Conservation (phyloP, 2,113 vertebrate species). For the Promerops cafer region DNA sequence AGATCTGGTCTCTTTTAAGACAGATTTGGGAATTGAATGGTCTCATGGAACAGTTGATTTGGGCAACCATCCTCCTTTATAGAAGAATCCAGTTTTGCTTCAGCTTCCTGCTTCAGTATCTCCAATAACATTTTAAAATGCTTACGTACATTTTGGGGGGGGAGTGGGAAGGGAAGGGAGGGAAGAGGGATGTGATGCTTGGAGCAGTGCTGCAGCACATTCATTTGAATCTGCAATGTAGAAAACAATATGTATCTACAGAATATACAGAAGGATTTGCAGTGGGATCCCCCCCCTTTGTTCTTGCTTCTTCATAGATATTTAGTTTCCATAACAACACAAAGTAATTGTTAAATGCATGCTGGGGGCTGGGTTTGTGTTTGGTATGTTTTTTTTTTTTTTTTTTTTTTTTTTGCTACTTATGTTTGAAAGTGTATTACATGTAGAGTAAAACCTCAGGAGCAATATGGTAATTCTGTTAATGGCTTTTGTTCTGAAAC, state of each 20-base stretch:
- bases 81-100: not conserved
- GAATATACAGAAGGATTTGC: not conserved
- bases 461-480: not conserved
- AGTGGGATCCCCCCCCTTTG: not conserved
- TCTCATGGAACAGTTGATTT: not conserved
- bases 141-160: not conserved
- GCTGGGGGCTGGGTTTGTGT: not conserved
- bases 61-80: not conserved
- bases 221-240: not conserved
- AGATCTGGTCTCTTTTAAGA: not conserved
- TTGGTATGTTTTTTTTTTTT: not conserved
- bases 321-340: constrained; percentile 54
- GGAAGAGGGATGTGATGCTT: not conserved
- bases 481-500: not conserved
- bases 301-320: not conserved
- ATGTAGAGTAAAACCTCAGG: not conserved
- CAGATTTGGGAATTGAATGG: not conserved
- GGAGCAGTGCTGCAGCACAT: not conserved
- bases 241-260: not conserved
- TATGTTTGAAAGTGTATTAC: not conserved
- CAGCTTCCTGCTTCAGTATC: not conserved
- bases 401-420: not conserved
- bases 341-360: not conserved
- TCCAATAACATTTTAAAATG: not conserved
- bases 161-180: not conserved